These are phyloP conservation scores for Petaurus breviceps DNA, from an alignment of 2,113 vertebrate genomes.

Conservation along the genomic window DNA sequence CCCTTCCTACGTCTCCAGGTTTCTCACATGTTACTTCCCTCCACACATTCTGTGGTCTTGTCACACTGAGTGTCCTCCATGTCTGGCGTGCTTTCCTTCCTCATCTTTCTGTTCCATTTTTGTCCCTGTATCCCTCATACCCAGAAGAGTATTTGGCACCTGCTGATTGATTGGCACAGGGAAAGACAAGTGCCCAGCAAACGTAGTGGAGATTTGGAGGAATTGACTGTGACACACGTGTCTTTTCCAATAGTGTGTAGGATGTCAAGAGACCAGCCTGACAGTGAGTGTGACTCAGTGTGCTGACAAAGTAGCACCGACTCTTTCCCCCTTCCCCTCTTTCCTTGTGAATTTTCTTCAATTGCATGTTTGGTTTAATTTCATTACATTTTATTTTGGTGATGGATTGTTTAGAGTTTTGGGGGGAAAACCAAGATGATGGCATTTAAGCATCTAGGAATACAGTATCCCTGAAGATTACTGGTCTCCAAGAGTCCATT, in stretches of 20 bases:
- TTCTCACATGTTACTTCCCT: neutral
- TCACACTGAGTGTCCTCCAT: neutral
- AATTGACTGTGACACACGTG: neutral
- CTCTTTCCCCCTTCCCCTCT: neutral
- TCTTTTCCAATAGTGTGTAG: neutral
- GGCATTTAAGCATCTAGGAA: neutral
- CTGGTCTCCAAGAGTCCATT: neutral
- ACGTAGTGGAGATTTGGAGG: neutral
- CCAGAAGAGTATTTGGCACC: neutral
- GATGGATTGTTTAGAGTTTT: neutral
- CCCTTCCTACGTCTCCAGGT: neutral
- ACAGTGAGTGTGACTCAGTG: neutral
- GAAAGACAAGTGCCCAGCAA: neutral
- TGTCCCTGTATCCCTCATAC: neutral
- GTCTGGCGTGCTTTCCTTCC: neutral
- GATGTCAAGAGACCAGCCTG: neutral
- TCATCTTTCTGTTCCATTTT: neutral
- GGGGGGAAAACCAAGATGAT: neutral
- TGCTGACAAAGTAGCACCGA: neutral
- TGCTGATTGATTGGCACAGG: neutral
- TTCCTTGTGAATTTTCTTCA: neutral
- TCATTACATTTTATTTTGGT: neutral
- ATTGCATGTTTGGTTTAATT: neutral
- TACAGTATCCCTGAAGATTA: neutral
- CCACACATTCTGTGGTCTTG: neutral